Conservation (phyloP, 2,888 invertebrate species). For the Cephalotes varians region DNA sequence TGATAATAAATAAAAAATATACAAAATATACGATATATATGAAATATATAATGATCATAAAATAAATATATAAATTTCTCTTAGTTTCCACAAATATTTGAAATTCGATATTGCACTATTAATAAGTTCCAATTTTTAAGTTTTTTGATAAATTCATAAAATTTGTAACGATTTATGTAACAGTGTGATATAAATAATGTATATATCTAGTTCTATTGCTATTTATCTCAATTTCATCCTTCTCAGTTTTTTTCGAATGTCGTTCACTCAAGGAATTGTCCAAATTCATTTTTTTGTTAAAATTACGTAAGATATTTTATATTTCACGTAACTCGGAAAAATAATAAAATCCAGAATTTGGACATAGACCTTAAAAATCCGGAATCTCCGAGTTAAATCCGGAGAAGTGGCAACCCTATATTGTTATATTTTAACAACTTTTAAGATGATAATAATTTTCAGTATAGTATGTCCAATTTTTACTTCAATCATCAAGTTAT, state of each 20-base stretch:
- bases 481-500: constrained; percentile 13
- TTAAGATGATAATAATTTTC: constrained; percentile 10
- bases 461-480: constrained; percentile 10
- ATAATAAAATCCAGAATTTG: too few species aligned
- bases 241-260: background rate
- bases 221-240: too few species aligned
- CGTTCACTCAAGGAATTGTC: background rate
- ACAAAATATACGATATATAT: too few species aligned
- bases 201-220: too few species aligned
- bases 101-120: background rate
- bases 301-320: too few species aligned
- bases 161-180: background rate
- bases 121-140: background rate
- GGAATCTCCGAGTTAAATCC: background rate
- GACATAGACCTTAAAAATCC: too few species aligned
- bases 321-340: too few species aligned
- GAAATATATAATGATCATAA: too few species aligned
- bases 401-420: background rate
- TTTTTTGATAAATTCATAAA: background rate
- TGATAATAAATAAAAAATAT: background rate
- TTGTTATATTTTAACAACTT: background rate
- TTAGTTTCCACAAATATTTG: background rate
- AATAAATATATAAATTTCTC: background rate
- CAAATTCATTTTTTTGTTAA: background rate
- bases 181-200: background rate